A percentile compares a stretch with the other conserved stretches of the same genome.
Conservation (phyloP, 2,888 invertebrate species). For the Carcina quercana region DNA sequence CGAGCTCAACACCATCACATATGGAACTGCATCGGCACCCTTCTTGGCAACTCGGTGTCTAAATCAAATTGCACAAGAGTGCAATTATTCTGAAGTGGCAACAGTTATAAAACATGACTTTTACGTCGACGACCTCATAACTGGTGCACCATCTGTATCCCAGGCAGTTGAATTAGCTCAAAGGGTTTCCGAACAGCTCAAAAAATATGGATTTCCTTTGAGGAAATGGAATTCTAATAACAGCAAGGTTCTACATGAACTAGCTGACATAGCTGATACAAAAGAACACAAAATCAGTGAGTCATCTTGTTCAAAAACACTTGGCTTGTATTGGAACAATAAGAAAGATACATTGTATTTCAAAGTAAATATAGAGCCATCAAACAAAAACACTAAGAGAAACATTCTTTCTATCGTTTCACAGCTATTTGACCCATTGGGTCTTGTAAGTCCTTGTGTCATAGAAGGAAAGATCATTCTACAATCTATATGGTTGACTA, state of each 20-base stretch:
- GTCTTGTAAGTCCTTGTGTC: slow-evolving; percentile 18
- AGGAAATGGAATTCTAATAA: too few species aligned
- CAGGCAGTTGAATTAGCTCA: too few species aligned
- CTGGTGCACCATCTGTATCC: too few species aligned
- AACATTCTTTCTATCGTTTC: slow-evolving; percentile 11
- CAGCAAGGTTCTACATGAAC: too few species aligned
- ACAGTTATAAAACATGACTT: slow-evolving; percentile 20
- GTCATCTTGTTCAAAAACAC: too few species aligned
- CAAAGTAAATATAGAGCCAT: too few species aligned
- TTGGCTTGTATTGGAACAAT: too few species aligned
- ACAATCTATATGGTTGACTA: slow-evolving; percentile 21
- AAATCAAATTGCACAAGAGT: slow-evolving; percentile 20
- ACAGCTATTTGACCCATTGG: slow-evolving; percentile 22
- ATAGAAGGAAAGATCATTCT: slow-evolving; percentile 19
- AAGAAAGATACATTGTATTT: too few species aligned
- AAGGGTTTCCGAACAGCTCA: too few species aligned
- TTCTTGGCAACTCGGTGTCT: slow-evolving; percentile 21
- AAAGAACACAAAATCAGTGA: too few species aligned
- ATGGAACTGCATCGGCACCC: slow-evolving; percentile 21
- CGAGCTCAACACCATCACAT: slow-evolving; percentile 16
- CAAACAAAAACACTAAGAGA: slow-evolving; percentile 19
- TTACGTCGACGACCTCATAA: slow-evolving; percentile 22
- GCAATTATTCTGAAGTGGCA: slow-evolving; percentile 11
- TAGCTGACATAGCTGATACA: too few species aligned
- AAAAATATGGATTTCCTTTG: too few species aligned